Evolutionary conservation across 2,797 vertebrate genomes (phyloP), one percentile per base, ranked within the genome.

Genomic region (Liasis olivaceus): DNA sequence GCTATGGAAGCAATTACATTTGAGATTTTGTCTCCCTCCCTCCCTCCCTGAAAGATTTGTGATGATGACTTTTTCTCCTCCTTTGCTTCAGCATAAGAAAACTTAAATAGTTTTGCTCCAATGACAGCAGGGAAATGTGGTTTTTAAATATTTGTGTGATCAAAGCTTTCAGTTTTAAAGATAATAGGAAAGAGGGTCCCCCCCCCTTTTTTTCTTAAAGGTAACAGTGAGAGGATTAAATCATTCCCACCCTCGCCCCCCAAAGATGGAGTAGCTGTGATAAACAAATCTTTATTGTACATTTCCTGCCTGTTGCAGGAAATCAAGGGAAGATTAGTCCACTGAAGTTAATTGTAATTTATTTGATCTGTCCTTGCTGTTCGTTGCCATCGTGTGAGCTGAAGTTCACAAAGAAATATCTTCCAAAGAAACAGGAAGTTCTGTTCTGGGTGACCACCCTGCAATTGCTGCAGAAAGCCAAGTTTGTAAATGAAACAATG

Each of bases 91-190:
- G 36, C 36, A 24, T 81, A 85, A 28, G 20, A 90, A 47, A 69
- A 51, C 26, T 90, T 95, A 94, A 93, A 89, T 42, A 69, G 7
- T 24, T 96, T 95, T 94, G 69, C 89, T 92, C 69, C 14, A 87
- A 14, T 14, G 84, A 4, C 36, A 14, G 0, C n/a, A 15, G 62
- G 84, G n/a, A 72, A 86, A 62, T 60, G 91, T 56, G 4, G 14
- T 59, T 86, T 58, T 58, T 31, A 28, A 58, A 54, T 56, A 60
- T 60, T 88, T 59, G 31, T 36, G 13, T 26, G 85, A 84, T 89
- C 81, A 91, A 85, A 95, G 11, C 89, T 87, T 54, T 89, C 26
- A 81, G 36, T 84, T 92, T 6, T 93, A 64, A 58, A 5, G 90
- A 90, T 31, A 9, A 62, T 31, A 24, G 59, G 64, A 89, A 28